Percentiles rank a stretch among this genome's conserved stretches.
phyloP scores from a whole-genome alignment of 2,113 vertebrate genomes.

The Perognathus longimembris region DNA sequence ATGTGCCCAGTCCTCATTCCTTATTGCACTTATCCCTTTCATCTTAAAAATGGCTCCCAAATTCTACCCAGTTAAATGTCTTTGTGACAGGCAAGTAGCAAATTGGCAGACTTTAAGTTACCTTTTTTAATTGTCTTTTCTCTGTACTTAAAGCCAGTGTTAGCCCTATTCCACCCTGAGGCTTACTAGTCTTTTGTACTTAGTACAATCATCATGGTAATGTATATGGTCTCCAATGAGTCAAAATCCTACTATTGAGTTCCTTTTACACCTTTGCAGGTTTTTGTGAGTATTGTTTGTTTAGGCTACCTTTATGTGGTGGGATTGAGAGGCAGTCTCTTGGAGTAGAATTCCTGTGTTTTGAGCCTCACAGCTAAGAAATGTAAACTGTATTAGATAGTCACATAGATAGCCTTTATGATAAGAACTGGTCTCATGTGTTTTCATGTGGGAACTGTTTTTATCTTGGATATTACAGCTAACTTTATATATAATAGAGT shows the following conservation, averaged over 20 bases:
- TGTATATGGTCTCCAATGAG: neutral
- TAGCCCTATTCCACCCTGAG: neutral
- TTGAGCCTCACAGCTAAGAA: slow-evolving; percentile 29
- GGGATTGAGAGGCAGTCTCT: slow-evolving; percentile 30
- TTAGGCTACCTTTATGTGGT: slow-evolving; percentile 31
- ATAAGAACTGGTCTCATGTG: slow-evolving; percentile 39
- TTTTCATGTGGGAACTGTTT: slow-evolving; percentile 47
- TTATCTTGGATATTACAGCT: slow-evolving; percentile 53
- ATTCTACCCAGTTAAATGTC: neutral
- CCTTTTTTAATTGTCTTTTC: slow-evolving; percentile 11
- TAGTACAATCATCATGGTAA: neutral
- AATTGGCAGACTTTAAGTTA: neutral
- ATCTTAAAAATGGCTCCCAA: slow-evolving; percentile 20
- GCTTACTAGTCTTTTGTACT: neutral
- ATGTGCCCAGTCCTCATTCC: neutral
- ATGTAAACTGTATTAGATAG: neutral
- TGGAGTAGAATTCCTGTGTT: slow-evolving; percentile 45
- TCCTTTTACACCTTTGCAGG: slow-evolving; percentile 29
- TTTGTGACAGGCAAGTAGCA: slow-evolving; percentile 25
- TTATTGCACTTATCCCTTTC: neutral
- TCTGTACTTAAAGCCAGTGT: neutral
- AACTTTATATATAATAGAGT: slow-evolving; percentile 57
- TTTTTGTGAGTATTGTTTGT: slow-evolving; percentile 42
- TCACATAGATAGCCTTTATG: slow-evolving; percentile 31
- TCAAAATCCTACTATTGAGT: neutral